Evolutionary conservation across 2,888 invertebrate genomes (phyloP).

Genomic region (Listrodromus nycthemerus): DNA sequence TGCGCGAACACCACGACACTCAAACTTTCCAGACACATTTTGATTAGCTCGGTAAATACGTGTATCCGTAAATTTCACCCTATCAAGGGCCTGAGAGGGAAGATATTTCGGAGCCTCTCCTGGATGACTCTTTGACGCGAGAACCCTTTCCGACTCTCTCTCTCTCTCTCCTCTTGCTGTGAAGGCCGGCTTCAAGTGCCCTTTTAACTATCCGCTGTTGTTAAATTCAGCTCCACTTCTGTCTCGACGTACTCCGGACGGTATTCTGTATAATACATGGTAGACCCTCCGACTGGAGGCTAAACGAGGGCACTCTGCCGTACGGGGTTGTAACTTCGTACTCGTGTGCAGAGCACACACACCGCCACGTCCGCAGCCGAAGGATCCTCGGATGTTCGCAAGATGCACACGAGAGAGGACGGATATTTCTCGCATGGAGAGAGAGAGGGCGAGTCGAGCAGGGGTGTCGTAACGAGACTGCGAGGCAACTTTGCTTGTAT

Average conservation of each 20-base stretch:
- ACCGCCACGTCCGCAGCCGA: neutral
- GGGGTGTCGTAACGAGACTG: conserved; percentile 7
- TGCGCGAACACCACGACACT: conserved; percentile 40
- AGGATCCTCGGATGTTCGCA: conserved; percentile 18
- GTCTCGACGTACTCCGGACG: too few species aligned
- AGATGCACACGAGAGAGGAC: conserved; percentile 6
- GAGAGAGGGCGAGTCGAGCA: neutral
- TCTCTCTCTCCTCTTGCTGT: neutral
- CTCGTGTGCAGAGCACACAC: conserved; percentile 17
- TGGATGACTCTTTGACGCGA: conserved; percentile 58
- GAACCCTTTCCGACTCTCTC: conserved; percentile 24
- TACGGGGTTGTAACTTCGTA: neutral
- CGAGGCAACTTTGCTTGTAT: conserved; percentile 25
- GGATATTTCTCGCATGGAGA: neutral
- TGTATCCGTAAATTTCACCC: conserved; percentile 40
- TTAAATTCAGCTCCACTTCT: conserved; percentile 21
- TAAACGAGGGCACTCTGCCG: conserved; percentile 31
- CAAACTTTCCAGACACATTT: conserved; percentile 64
- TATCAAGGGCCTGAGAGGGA: neutral
- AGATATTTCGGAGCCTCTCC: neutral
- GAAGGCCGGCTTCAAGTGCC: conserved; percentile 28
- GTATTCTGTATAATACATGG: conserved; percentile 35
- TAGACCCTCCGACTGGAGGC: conserved; percentile 5
- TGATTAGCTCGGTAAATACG: conserved; percentile 60
- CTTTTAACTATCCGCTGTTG: conserved; percentile 35